Base-by-base conservation (phyloP, 2,113 vertebrate species). In the Hemiscyllium ocellatum region DNA sequence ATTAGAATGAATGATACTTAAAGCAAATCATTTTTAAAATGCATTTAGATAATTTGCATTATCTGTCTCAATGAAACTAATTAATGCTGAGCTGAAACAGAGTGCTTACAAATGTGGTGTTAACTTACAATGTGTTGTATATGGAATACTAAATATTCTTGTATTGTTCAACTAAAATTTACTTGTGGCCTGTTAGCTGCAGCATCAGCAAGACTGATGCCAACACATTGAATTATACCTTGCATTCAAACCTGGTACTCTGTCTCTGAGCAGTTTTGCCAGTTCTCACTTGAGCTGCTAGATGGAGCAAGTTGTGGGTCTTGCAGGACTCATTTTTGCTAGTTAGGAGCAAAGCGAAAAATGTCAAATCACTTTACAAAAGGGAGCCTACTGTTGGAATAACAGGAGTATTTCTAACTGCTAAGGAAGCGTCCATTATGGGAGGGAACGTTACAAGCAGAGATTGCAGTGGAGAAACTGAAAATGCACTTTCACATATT, bases 131-230 rank as follows among this genome's bases (percentile, higher is more conserved):
- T 72, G 94, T 29, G 47, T 52, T 95, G 68, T 52, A 95, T 72
- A 95, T 70, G 66, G 94, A 72, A 95, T 95, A 72, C 68, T 95
- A 72, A 95, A 72, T 95, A 95, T 70, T 70, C 69, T 69, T 76
- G 68, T 50, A 33, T 95, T 95, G 69, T 95, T 95, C n/a, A 52
- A 95, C 42, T 72, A 76, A 95, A 95, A 95, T 72, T 50, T 29
- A 72, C 68, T 72, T 93, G 89, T 66, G 89, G 69, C 94, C 66
- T 72, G 94, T 50, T 95, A 72, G 68, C 52, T 95, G 42, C 68
- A 95, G 68, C 68, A 70, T 72, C 94, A 76, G 94, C 68, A 47
- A 29, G 37, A 5, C 76, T 26, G 42, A 95, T 72, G 69, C 66
- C 94, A 95, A 72, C 13, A 19, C 24, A 33, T 70, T 95, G 94